A percentile compares a stretch with the other conserved stretches of the same genome.
Conservation (phyloP, 2,113 vertebrate species). For the Sturnira hondurensis region DNA sequence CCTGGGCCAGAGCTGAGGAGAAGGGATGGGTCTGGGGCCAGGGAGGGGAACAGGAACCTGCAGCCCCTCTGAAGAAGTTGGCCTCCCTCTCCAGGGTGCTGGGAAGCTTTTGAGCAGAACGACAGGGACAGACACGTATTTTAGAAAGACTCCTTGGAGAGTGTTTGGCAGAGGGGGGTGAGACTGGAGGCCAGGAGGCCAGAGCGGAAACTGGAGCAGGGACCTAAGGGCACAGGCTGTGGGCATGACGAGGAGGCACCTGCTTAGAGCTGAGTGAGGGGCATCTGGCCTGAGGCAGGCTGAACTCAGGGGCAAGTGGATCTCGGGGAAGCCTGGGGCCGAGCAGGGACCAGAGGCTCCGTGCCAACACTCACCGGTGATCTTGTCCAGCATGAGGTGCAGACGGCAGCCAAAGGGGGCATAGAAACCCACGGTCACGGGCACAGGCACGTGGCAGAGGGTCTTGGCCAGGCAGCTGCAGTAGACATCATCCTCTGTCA, state of each 20-base stretch:
- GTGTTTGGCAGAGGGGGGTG: neutral
- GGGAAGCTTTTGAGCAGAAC: neutral
- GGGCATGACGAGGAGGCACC: neutral
- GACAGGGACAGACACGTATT: neutral
- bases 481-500: slow-evolving; percentile 81
- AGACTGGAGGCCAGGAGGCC: neutral
- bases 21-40: neutral
- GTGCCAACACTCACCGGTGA: slow-evolving; percentile 65
- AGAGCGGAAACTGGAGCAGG: neutral
- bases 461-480: slow-evolving; percentile 81
- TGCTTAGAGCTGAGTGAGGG: neutral
- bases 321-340: neutral
- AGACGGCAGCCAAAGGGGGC: slow-evolving; percentile 77
- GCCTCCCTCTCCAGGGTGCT: neutral
- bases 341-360: neutral
- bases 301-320: neutral
- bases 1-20: neutral
- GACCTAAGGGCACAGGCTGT: neutral
- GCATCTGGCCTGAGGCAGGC: neutral
- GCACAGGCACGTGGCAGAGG: slow-evolving; percentile 78
- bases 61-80: neutral
- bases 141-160: neutral
- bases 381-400: slow-evolving; percentile 76
- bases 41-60: neutral
- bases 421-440: slow-evolving; percentile 81